phyloP scores from a whole-genome alignment of 2,113 vertebrate genomes.

The Zosterops lateralis region DNA sequence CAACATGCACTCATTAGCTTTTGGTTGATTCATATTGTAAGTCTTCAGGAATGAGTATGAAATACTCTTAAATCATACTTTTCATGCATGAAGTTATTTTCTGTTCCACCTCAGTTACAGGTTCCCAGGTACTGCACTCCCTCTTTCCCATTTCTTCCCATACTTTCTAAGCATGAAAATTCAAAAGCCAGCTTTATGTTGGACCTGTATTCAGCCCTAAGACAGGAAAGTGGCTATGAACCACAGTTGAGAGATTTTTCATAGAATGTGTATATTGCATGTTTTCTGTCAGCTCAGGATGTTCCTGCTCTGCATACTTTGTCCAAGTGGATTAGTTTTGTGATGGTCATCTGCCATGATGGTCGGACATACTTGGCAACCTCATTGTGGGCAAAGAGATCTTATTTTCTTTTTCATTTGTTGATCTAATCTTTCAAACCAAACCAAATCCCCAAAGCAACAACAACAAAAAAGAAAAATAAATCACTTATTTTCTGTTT shows the following conservation, averaged over 20 bases:
- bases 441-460: not conserved
- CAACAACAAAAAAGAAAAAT: not conserved
- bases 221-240: not conserved
- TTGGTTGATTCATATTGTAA: not conserved
- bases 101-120: not conserved
- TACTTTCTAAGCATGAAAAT: not conserved
- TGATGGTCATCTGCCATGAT: not conserved
- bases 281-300: not conserved
- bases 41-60: not conserved
- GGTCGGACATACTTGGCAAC: not conserved
- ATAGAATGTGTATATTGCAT: not conserved
- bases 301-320: not conserved
- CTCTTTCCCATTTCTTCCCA: not conserved
- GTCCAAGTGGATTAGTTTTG: not conserved
- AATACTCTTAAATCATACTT: not conserved
- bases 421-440: not conserved
- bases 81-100: not conserved
- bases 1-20: not conserved
- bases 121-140: not conserved
- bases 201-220: not conserved
- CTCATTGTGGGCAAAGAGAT: not conserved
- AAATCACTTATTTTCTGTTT: not conserved
- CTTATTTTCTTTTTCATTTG: not conserved
- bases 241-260: accelerated
- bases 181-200: not conserved